phyloP scores from a whole-genome alignment of 2,888 invertebrate genomes.

The Heliothis peltigera region DNA sequence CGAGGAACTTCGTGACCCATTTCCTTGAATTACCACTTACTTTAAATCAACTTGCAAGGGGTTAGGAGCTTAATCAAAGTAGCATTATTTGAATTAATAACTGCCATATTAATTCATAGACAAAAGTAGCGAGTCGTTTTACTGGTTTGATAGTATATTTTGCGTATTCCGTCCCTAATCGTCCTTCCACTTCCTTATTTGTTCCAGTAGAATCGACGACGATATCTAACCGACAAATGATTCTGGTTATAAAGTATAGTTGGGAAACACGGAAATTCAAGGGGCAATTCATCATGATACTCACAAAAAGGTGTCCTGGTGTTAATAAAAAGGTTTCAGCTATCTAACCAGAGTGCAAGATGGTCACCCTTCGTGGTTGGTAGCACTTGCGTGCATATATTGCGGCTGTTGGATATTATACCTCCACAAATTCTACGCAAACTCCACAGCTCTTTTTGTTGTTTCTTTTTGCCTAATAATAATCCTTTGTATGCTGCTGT shows the following conservation, averaged over 20 bases:
- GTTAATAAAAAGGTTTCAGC: background rate
- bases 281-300: too few relatives aligned
- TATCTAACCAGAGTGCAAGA: background rate
- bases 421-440: constrained; percentile 36
- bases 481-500: constrained; percentile 1
- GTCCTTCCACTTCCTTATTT: constrained; percentile 19
- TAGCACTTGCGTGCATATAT: constrained; percentile 42
- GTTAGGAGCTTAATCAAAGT: constrained; percentile 25
- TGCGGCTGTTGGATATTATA: constrained; percentile 45
- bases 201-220: constrained; percentile 8
- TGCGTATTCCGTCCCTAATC: constrained; percentile 1
- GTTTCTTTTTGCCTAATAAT: constrained; percentile 28
- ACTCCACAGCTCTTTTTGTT: constrained; percentile 21
- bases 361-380: constrained; percentile 50
- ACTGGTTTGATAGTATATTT: constrained; percentile 13
- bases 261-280: background rate
- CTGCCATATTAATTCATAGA: background rate
- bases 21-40: constrained; percentile 21
- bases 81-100: constrained; percentile 30
- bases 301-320: too few relatives aligned
- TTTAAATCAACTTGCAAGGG: constrained; percentile 18
- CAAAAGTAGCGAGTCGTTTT: background rate
- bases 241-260: background rate
- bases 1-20: constrained; percentile 26
- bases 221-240: background rate